Percentiles rank a stretch among this genome's conserved stretches.
Conservation (phyloP, 2,888 invertebrate genomes). For the Leucoma salicis region DNA sequence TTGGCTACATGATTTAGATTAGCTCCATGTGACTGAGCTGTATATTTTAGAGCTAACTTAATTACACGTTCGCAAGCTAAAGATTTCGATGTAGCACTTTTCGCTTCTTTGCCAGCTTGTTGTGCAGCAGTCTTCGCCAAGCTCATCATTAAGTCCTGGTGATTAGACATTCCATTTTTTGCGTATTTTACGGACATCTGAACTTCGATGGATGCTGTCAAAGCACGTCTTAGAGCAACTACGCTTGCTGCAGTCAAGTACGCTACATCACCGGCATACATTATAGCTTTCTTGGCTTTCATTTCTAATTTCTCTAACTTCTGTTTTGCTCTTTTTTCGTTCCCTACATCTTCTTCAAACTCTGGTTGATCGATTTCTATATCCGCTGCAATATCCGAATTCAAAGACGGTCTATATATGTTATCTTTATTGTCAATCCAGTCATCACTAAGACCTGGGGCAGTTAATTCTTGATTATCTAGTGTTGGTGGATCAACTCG, state of each 20-base stretch:
- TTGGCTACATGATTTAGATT: conserved; percentile 72
- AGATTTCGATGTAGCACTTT: conserved; percentile 69
- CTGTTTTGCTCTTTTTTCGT: conserved; percentile 60
- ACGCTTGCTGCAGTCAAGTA: conserved; percentile 74
- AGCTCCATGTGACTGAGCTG: conserved; percentile 70
- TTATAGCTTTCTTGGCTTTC: conserved; percentile 73
- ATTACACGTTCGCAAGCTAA: conserved; percentile 68
- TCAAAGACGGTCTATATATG: conserved; percentile 49
- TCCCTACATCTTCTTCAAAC: conserved; percentile 54
- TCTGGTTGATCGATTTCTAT: conserved; percentile 69
- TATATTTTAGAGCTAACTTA: conserved; percentile 70
- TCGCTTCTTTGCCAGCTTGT: conserved; percentile 76
- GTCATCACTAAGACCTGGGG: conserved; percentile 59
- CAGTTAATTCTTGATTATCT: conserved; percentile 53
- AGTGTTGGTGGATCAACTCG: conserved; percentile 45
- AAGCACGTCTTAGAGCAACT: conserved; percentile 70
- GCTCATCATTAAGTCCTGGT: conserved; percentile 77
- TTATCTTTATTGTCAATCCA: conserved; percentile 61
- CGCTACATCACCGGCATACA: conserved; percentile 76
- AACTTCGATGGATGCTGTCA: conserved; percentile 75
- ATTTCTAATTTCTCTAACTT: conserved; percentile 66
- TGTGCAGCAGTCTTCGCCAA: conserved; percentile 75
- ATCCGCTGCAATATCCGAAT: conserved; percentile 63
- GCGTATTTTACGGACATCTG: conserved; percentile 73
- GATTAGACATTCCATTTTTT: conserved; percentile 72